Evolutionary conservation across 2,888 invertebrate genomes (phyloP).

Genomic region (Ophion ellenae): DNA sequence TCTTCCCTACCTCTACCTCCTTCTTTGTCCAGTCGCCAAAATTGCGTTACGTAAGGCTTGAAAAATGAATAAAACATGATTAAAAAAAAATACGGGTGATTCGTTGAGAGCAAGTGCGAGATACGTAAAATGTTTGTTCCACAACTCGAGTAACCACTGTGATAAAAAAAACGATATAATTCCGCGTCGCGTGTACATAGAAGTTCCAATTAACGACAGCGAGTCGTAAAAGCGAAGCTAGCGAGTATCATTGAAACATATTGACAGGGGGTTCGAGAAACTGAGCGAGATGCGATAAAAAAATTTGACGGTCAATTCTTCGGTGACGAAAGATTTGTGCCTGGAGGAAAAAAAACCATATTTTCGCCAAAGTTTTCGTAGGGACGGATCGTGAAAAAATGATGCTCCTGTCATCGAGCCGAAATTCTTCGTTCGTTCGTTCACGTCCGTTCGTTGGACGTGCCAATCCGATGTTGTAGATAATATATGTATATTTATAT

Average conservation of each 20-base stretch:
- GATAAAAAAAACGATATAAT: constrained; percentile 71
- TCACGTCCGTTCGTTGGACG: constrained; percentile 24
- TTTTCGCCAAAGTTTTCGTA: constrained; percentile 18
- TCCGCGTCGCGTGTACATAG: constrained; percentile 61
- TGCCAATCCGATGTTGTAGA: constrained; percentile 56
- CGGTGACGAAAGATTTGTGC: neutral
- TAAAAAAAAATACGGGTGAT: constrained; percentile 27
- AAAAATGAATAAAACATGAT: neutral
- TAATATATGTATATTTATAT: constrained; percentile 48
- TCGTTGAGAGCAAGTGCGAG: constrained; percentile 21
- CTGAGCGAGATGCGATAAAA: neutral
- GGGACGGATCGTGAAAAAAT: constrained; percentile 6
- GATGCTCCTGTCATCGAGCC: neutral
- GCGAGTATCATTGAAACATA: neutral
- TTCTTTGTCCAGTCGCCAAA: neutral
- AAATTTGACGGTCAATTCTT: neutral
- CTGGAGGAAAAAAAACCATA: neutral
- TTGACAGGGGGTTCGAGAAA: neutral
- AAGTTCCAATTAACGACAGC: constrained; percentile 47
- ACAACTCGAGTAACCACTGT: constrained; percentile 77
- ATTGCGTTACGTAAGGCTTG: neutral
- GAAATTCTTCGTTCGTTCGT: constrained; percentile 25
- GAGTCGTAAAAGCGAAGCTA: constrained; percentile 25
- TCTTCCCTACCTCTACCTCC: neutral
- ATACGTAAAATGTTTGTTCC: constrained; percentile 75